Evolutionary conservation across 2,797 vertebrate species (phyloP).

Genomic region (Sebastes alutus): DNA sequence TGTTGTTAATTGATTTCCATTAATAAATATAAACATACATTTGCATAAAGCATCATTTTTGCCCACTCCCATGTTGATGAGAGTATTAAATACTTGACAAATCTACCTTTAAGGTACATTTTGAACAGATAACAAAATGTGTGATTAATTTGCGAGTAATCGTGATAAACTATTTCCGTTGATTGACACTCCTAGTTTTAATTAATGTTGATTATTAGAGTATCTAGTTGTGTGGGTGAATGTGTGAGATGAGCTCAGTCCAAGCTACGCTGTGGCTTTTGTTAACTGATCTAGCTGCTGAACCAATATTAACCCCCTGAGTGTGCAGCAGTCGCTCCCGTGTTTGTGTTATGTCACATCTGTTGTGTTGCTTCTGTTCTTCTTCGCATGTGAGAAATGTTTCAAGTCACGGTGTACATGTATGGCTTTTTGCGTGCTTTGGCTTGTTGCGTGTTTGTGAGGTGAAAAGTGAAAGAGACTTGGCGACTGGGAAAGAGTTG

Average conservation of each 20-base stretch:
- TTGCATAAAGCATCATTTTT: too few species aligned
- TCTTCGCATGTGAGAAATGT: conserved; percentile 1
- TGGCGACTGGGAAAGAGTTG: conserved; percentile 64
- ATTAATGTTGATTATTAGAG: conserved; percentile 1
- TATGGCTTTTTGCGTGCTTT: conserved; percentile 16
- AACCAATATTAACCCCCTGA: conserved; percentile 2
- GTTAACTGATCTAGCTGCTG: background rate
- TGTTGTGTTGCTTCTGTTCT: background rate
- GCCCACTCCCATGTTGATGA: too few species aligned
- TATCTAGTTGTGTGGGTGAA: background rate
- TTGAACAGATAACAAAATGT: too few species aligned
- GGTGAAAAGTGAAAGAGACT: conserved; percentile 61
- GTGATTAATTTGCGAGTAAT: too few species aligned
- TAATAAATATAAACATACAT: too few species aligned
- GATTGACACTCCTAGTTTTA: background rate
- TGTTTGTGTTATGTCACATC: background rate
- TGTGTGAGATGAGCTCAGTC: conserved; percentile 1
- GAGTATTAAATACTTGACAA: too few species aligned
- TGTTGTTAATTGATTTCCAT: too few species aligned
- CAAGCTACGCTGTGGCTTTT: background rate
- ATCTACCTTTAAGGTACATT: too few species aligned
- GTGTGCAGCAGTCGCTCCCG: background rate
- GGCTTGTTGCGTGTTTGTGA: conserved; percentile 50
- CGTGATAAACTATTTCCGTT: too few species aligned
- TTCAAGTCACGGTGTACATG: background rate